phyloP scores from a whole-genome alignment of 1,140 invertebrate species.

The Caerostris darwini region DNA sequence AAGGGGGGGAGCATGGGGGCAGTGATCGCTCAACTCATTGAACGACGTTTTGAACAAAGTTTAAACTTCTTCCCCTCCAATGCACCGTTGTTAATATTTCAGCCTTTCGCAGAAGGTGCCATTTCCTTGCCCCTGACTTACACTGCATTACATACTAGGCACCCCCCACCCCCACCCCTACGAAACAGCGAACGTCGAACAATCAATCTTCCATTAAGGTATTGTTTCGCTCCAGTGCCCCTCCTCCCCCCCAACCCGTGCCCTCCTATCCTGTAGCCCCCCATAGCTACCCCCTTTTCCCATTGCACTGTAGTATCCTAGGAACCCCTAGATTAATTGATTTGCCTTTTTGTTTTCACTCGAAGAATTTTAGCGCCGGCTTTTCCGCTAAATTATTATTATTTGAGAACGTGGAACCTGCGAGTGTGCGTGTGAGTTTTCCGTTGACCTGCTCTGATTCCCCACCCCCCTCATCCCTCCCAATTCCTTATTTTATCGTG shows the following conservation, averaged over 20 bases:
- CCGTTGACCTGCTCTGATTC: conserved; percentile 55
- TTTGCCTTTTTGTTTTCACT: conserved; percentile 78
- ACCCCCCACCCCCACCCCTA: conserved; percentile 2
- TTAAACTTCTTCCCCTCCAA: conserved; percentile 76
- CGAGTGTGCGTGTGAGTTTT: conserved; percentile 57
- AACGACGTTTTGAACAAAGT: conserved; percentile 78
- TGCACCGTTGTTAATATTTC: conserved; percentile 78
- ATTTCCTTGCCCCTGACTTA: conserved; percentile 45
- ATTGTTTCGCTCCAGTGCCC: conserved; percentile 76
- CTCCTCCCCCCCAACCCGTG: conserved; percentile 15
- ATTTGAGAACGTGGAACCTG: conserved; percentile 69
- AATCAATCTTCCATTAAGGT: conserved; percentile 78
- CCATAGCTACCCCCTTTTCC: background rate
- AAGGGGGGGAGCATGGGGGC: background rate
- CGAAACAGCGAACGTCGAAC: conserved; percentile 77
- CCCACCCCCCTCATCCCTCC: background rate
- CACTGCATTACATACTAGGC: conserved; percentile 52
- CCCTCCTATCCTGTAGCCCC: background rate
- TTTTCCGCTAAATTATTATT: conserved; percentile 78
- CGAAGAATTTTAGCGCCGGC: conserved; percentile 76
- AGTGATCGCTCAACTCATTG: conserved; percentile 77
- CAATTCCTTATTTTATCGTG: conserved; percentile 48
- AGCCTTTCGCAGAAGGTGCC: conserved; percentile 70
- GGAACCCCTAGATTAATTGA: conserved; percentile 75
- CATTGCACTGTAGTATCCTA: background rate